Base-by-base conservation (phyloP, 1,140 invertebrate genomes). In the Helicorthomorpha holstii region DNA sequence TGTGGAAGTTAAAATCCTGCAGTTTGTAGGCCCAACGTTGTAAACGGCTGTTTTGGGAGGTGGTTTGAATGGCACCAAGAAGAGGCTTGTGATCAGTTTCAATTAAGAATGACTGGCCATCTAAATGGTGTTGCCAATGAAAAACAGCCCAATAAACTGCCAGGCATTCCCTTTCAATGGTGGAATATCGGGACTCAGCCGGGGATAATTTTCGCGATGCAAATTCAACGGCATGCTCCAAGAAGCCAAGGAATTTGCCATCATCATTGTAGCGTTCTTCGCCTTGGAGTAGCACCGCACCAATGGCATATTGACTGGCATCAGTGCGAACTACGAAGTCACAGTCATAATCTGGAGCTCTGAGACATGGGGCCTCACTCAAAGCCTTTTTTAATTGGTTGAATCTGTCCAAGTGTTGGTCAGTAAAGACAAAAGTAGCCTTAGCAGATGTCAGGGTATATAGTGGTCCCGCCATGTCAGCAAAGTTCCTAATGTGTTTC, bases 401-500 rank as follows among this genome's bases (percentile, higher is more conserved):
- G 21, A 46, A 22, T 4, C 44, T 46, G 7, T 12, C 19, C 19
- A 4, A 46, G 21, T 46, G 4, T 10, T 25, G 7, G 4, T 19
- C 7, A 7, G 19, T 22, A 19, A 46, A 46, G 7, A 10, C 19
- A 7, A 4, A 7, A 34, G 7, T 34, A 7, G 7, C 21, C 38
- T 41, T 41, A 19, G 38, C 12, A 19, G 38, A 41, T 26, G 45
- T 48, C 16, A 59, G 34, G 16, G 38, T n/a, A 21, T 19, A 57
- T n/a, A 62, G 24, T 0, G 58, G 57, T 19, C 52, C 46, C 2
- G 57, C 51, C 2, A 61, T 53, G 21, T 51, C 26, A 0, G 58
- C 51, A 48, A 57, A 62, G 38, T 57, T 50, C 29, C 51, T 25
- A 14, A 69, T 64, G 51, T 65, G 65, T n/a, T 58, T 52, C 16